Evolutionary conservation across 2,113 vertebrate genomes (phyloP).

Genomic region (Oceanodroma tethys): DNA sequence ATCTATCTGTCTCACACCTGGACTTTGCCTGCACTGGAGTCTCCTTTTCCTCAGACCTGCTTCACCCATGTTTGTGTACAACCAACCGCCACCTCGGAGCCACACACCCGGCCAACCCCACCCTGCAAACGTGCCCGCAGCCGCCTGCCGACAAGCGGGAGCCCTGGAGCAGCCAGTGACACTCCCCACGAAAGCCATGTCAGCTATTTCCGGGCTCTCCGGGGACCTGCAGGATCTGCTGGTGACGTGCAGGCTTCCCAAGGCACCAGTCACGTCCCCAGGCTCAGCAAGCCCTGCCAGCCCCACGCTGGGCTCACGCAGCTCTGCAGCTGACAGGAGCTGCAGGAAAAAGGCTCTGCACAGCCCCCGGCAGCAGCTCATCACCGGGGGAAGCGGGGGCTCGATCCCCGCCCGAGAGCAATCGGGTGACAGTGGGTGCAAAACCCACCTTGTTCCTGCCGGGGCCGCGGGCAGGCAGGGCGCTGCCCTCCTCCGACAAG

Average conservation of each 20-base stretch:
- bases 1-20: background rate
- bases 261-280: fast-evolving
- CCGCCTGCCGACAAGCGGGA: fast-evolving
- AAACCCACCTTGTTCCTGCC: conserved; percentile 73
- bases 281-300: background rate
- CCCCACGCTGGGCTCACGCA: background rate
- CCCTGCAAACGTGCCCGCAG: background rate
- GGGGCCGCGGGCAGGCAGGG: background rate
- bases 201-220: background rate
- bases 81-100: background rate
- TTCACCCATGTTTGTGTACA: background rate
- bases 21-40: background rate
- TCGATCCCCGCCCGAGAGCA: fast-evolving
- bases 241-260: background rate
- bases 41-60: background rate
- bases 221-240: background rate
- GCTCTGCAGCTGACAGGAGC: fast-evolving
- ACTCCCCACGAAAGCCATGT: fast-evolving
- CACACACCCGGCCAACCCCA: background rate
- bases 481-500: conserved; percentile 48
- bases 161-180: background rate
- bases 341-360: background rate
- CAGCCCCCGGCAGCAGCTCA: background rate
- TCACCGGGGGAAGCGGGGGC: fast-evolving
- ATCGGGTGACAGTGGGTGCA: fast-evolving